Evolutionary conservation across 2,113 vertebrate genomes (phyloP), one percentile per base, ranked within the genome.

Genomic region (Montifringilla adamsi): DNA sequence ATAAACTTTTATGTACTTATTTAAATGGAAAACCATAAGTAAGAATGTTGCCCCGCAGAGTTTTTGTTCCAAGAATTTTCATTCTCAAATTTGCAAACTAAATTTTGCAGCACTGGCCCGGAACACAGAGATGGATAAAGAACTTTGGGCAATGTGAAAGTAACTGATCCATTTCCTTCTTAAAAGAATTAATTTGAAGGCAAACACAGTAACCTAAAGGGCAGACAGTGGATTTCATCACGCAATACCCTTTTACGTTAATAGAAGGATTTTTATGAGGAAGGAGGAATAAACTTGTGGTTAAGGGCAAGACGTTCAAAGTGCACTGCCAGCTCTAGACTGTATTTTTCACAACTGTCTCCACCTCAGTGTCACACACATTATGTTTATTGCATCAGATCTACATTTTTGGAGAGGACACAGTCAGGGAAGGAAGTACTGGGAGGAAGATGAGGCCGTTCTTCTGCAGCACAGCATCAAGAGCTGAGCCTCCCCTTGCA

Each of bases 81-180:
- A 27, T n/a, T 23, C 23, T 84, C 7, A 15, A 24, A 80, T 22
- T 2, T 26, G 13, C 31, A 37, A 55, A n/a, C 5, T 11, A 7
- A 18, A 47, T 21, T 63, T n/a, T 37, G 11, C 13, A 87, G 73
- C 30, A 2, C 27, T 37, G 37, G 52, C 27, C 12, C 33, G 31
- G 12, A 8, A 37, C 13, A 10, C 0, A 52, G 49, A 72, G 8
- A 12, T 1, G 4, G 80, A 63, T 0, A 0, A 84, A 82, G 73
- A 89, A 59, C 27, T 31, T 4, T 13, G 10, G 8, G 27, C 27
- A 35, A 43, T 27, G 7, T 26, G 24, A 37, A 78, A 94, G 41
- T 2, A 35, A 79, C 0, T 21, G 13, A 82, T 56, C 30, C 8
- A 3, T 30, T 81, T 82, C 24, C 43, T 10, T 60, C 43, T 37